Percentiles rank a stretch among this genome's conserved stretches.
Conservation (phyloP, 2,797 vertebrate species). For the Petrocephalus sullivani region DNA sequence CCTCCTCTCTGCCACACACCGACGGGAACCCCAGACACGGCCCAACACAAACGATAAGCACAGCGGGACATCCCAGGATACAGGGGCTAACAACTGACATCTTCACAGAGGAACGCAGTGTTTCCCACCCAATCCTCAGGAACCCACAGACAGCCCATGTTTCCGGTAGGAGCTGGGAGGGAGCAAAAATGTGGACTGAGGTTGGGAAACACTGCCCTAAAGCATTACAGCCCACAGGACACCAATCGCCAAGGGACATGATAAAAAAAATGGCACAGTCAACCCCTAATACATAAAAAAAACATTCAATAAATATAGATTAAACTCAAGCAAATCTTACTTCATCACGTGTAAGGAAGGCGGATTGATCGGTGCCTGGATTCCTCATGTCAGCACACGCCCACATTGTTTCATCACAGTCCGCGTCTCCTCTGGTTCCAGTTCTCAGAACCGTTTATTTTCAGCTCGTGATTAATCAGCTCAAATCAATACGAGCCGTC, state of each 20-base stretch:
- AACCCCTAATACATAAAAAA: neutral
- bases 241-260: neutral
- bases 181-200: neutral
- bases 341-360: neutral
- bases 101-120: neutral
- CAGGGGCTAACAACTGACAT: neutral
- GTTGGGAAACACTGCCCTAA: neutral
- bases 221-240: neutral
- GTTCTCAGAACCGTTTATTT: slow-evolving; percentile 10
- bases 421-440: neutral
- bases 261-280: neutral
- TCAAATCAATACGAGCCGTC: neutral
- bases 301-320: neutral
- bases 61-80: neutral
- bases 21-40: neutral
- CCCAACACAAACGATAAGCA: neutral
- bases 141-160: neutral
- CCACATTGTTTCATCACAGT: neutral
- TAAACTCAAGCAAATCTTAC: slow-evolving; percentile 1
- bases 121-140: neutral
- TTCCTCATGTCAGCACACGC: neutral
- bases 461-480: slow-evolving; percentile 9
- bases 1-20: neutral
- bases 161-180: neutral
- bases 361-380: neutral